phyloP scores from a whole-genome alignment of 2,888 invertebrate genomes.

The Dryocosmus kuriphilus region DNA sequence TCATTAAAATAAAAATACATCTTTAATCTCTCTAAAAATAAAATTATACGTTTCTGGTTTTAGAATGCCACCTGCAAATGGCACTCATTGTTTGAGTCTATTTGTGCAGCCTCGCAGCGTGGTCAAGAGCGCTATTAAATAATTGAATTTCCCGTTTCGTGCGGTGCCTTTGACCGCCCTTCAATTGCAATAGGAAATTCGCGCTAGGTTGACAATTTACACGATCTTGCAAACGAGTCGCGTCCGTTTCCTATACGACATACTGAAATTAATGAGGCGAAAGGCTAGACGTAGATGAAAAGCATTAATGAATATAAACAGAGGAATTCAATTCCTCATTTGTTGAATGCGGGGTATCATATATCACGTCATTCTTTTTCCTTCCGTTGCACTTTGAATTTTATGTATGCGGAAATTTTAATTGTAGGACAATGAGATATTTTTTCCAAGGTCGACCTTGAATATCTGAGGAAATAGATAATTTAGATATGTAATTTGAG shows the following conservation, averaged over 20 bases:
- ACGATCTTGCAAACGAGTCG: constrained; percentile 47
- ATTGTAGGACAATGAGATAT: background rate
- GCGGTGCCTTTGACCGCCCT: constrained; percentile 53
- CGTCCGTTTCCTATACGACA: constrained; percentile 44
- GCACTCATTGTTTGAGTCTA: constrained; percentile 14
- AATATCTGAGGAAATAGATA: background rate
- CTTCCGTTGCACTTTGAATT: background rate
- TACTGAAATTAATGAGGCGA: constrained; percentile 3
- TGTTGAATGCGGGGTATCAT: background rate
- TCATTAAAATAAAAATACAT: background rate
- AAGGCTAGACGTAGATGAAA: constrained; percentile 15
- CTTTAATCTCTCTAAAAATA: background rate
- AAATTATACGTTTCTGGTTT: background rate
- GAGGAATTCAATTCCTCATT: constrained; percentile 13
- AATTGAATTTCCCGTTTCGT: constrained; percentile 55
- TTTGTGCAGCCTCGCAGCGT: constrained; percentile 20
- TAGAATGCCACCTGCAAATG: constrained; percentile 1
- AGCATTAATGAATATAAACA: constrained; percentile 16
- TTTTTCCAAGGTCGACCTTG: background rate
- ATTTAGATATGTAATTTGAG: background rate
- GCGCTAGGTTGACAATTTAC: constrained; percentile 43
- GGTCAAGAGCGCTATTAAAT: constrained; percentile 50
- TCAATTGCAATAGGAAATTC: constrained; percentile 52
- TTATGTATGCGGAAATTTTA: constrained; percentile 7
- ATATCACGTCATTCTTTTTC: constrained; percentile 9